Evolutionary conservation across 2,113 vertebrate genomes (phyloP), one percentile per base, ranked within the genome.

Genomic region (Gavialis gangeticus): DNA sequence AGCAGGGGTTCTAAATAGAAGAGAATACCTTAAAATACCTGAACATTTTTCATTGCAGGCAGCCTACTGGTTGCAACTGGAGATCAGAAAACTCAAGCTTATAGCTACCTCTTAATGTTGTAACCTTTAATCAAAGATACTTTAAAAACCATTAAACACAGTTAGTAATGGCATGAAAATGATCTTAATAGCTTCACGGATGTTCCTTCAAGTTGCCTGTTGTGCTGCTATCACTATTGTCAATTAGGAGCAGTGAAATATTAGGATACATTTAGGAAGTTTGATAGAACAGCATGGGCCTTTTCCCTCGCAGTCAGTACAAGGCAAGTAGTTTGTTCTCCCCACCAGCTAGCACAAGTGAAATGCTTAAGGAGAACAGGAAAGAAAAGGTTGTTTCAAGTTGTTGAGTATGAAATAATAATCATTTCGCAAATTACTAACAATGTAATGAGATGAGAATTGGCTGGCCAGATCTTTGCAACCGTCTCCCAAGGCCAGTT

Each of bases 261-360:
- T 30, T 85, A 90, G 84, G 67, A 87, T 75, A 21, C 55, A 89
- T 80, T 78, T 91, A 83, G 82, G 91, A 90, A 89, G 95, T 86
- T 92, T 91, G 95, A 87, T 64, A 87, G 71, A 82, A 62, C 77
- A 64, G 73, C 88, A 92, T 86, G 84, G 95, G 88, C 92, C 62
- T 90, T 94, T 84, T 91, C 91, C 79, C 87, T 94, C 79, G 90
- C 93, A 85, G 56, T 96, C 76, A 75, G 30, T 86, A 85, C 79
- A 91, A 91, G 83, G 79, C 88, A 96, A 95, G 87, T 90, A 66
- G 82, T 94, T 93, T 81, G 83, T 82, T 91, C 88, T 84, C 89
- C 95, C 79, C 46, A 9, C 46, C 46, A 46, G 46, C 46, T 7
- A 46, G 46, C 9, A 46, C 46, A 46, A 46, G 46, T 46, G 46